Conservation (phyloP, 1,140 invertebrate genomes). For the Platorchestia sp. region DNA sequence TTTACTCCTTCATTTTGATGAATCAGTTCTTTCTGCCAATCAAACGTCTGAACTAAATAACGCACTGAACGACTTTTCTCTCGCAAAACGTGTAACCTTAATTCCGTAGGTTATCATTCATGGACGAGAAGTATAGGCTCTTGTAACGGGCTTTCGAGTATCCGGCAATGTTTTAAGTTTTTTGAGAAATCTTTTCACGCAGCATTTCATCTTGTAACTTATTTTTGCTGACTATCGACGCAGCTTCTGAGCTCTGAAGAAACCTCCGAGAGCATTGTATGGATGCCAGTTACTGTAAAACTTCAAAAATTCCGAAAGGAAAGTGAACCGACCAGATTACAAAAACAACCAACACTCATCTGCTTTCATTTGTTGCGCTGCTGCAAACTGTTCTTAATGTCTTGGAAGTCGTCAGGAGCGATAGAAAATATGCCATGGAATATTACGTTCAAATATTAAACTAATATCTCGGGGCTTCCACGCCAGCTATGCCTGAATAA, state of each 20-base stretch:
- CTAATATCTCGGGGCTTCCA: neutral
- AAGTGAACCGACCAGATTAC: neutral
- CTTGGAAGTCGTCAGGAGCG: neutral
- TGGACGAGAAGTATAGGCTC: neutral
- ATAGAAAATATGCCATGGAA: neutral
- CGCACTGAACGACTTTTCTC: no score
- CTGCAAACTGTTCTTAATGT: neutral
- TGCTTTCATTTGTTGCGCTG: neutral
- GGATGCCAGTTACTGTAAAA: neutral
- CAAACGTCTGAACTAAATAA: no score
- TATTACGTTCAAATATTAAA: neutral
- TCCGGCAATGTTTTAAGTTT: neutral
- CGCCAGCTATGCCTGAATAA: neutral
- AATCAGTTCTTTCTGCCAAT: no score
- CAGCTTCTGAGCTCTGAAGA: neutral
- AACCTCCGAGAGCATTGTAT: neutral
- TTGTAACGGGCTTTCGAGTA: neutral
- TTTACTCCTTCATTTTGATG: no score
- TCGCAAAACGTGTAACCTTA: no score
- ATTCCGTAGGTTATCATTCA: neutral
- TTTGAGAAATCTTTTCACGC: no score
- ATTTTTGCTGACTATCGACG: neutral
- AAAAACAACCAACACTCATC: neutral
- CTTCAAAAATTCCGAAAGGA: neutral
- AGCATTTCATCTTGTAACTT: neutral